These are phyloP conservation scores for Dolichopus griseipennis DNA, from an alignment of 2,888 invertebrate species.

Conservation along the genomic window DNA sequence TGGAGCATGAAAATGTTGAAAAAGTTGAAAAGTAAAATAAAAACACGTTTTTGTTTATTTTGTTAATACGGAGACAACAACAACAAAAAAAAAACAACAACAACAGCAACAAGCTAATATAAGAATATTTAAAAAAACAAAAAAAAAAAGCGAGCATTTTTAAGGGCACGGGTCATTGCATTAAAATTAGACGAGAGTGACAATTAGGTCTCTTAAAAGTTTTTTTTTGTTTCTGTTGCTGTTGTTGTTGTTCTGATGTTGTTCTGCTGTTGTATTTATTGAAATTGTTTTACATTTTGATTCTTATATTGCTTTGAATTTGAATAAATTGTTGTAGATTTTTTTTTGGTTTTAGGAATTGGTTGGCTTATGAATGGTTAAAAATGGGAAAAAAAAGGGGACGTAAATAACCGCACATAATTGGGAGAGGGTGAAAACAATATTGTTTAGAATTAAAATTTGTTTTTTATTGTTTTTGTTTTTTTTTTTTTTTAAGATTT, in stretches of 20 bases:
- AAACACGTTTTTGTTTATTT: not conserved
- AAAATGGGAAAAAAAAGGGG: no score
- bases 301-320: not conserved
- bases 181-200: constrained; percentile 1
- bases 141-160: not conserved
- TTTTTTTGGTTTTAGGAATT: not conserved
- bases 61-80: not conserved
- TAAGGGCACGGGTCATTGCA: constrained; percentile 6
- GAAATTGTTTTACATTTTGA: not conserved
- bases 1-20: not conserved
- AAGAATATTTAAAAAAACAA: no score
- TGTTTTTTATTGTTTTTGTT: not conserved
- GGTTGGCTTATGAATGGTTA: not conserved
- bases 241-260: not conserved
- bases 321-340: no score
- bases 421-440: no score
- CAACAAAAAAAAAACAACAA: not conserved
- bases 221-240: not conserved
- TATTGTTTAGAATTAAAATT: not conserved
- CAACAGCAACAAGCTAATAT: no score
- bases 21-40: not conserved
- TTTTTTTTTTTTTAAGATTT: no score
- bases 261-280: not conserved
- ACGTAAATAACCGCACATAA: no score
- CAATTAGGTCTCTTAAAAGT: constrained; percentile 2